Evolutionary conservation across 2,797 vertebrate genomes (phyloP), one percentile per base, ranked within the genome.

Genomic region (Brotogeris chrysoptera): DNA sequence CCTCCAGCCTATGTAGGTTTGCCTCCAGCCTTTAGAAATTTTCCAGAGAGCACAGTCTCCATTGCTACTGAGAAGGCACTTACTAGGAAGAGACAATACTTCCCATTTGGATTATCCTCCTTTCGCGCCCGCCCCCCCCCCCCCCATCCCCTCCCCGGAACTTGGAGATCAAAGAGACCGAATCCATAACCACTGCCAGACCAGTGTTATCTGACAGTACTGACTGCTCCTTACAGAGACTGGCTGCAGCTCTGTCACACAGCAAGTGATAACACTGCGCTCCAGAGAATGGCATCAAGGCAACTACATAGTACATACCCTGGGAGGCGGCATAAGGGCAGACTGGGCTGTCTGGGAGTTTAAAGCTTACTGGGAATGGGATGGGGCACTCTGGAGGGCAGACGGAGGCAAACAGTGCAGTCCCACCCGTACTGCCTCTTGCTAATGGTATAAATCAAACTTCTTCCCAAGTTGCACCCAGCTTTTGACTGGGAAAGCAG

Each of bases 101-200:
- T 77, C 19, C 11, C 4, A 2, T 55, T 83, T 18, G 21, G 43
- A 39, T 47, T 50, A 32, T 32, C 39, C 27, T 44, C n/a, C 16
- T 19, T 71, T 66, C 52, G 4, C 21, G 5, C 21, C 0, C 0
- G 3, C 2, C 47, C 57, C 9, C 4, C 4, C 47, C 57, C 38
- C 38, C 39, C 39, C 39, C 46, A 4, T 21, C 12, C 46, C 0
- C 0, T 3, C 2, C 47, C 57, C 7, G 3, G 30, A 47, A 41
- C n/a, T 13, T 2, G 0, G n/a, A 80, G 53, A 83, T 49, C 44
- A 53, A 43, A 52, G 49, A 79, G 49, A 43, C 19, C 10, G 27
- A 71, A 65, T 20, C 28, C 5, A 10, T 34, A 28, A 21, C 16
- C 18, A 11, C 21, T 49, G 41, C 16, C 63, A 27, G 21, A 32